Conservation (phyloP, 23 tunicate species). For the Phallusia fumigata region DNA sequence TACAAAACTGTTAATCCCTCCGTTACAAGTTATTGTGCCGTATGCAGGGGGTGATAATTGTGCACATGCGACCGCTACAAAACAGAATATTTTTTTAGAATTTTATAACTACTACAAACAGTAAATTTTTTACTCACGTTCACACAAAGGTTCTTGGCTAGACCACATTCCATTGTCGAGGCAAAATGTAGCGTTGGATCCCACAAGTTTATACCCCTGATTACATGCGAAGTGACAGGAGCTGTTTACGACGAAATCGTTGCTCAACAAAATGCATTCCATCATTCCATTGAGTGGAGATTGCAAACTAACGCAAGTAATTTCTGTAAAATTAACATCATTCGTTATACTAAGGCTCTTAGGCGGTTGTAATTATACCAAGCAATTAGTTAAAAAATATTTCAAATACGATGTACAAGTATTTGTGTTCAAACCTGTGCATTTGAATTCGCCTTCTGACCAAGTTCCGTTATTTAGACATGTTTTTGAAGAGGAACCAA, state of each 20-base stretch:
- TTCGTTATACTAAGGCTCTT: too few relatives aligned
- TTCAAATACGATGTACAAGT: too few relatives aligned
- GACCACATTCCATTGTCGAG: background rate
- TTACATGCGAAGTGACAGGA: background rate
- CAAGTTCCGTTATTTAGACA: slow-evolving; percentile 10
- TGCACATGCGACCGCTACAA: background rate
- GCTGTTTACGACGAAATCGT: background rate
- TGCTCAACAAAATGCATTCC: background rate
- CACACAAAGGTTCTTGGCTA: background rate
- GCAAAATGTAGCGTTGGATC: background rate
- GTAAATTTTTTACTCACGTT: background rate
- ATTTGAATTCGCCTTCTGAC: slow-evolving; percentile 12
- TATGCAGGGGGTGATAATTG: background rate
- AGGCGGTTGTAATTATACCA: too few relatives aligned
- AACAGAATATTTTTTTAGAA: background rate
- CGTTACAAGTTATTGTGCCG: background rate
- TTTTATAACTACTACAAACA: background rate
- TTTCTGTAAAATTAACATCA: too few relatives aligned
- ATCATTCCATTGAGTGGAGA: background rate
- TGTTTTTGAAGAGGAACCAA: slow-evolving; percentile 14
- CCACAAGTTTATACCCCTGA: background rate
- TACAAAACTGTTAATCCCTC: background rate
- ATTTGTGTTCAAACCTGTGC: background rate
- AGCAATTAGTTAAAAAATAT: too few relatives aligned
- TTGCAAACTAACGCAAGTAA: background rate